These are phyloP conservation scores for Leucosticte australis DNA, from an alignment of 2,113 vertebrate species.

Conservation along the genomic window DNA sequence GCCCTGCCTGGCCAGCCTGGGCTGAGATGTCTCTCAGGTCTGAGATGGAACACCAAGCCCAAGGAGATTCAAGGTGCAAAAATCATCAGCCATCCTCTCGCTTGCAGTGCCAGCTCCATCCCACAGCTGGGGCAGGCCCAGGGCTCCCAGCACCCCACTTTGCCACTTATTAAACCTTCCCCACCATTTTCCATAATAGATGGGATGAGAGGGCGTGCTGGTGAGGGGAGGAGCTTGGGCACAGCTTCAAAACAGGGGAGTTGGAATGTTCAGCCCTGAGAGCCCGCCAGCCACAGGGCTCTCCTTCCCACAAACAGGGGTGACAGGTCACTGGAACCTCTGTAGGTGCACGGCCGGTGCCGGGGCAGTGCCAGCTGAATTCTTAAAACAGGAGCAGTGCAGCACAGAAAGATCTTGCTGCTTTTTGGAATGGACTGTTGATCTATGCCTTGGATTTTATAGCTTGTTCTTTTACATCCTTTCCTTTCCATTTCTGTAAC, in stretches of 20 bases:
- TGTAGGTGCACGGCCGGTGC: accelerated
- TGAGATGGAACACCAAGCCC: background rate
- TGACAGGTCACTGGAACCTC: accelerated
- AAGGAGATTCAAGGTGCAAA: background rate
- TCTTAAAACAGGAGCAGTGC: background rate
- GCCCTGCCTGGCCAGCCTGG: background rate
- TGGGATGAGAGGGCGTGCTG: background rate
- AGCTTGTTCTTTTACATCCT: background rate
- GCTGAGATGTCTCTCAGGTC: background rate
- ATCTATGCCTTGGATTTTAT: background rate
- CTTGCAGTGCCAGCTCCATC: background rate
- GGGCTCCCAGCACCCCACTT: background rate
- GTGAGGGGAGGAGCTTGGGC: background rate
- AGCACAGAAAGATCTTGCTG: background rate
- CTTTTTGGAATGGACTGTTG: background rate
- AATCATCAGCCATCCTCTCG: background rate
- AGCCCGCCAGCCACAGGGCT: background rate
- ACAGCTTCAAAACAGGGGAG: background rate
- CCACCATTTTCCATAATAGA: background rate
- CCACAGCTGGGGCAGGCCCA: background rate
- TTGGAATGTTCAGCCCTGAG: background rate
- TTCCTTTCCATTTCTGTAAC: background rate
- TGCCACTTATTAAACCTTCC: background rate
- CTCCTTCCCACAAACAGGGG: accelerated
- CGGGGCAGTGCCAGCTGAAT: background rate